A percentile compares a stretch with the other conserved stretches of the same genome.
Evolutionary conservation across 2,888 invertebrate species (phyloP).

Genomic region (Ferrisia virgata): DNA sequence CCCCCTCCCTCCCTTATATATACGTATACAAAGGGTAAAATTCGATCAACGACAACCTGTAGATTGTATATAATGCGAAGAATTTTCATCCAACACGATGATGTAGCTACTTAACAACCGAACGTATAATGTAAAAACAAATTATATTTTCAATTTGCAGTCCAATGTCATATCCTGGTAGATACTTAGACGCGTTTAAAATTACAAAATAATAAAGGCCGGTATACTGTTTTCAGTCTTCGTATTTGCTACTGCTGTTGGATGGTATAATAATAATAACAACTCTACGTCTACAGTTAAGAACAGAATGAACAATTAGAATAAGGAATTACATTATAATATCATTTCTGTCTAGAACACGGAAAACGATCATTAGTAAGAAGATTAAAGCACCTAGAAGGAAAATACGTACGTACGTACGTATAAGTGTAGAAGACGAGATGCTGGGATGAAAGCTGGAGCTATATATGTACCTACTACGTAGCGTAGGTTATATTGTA

Average conservation of each 20-base stretch:
- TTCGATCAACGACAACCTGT: constrained; percentile 3
- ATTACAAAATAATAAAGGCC: constrained; percentile 29
- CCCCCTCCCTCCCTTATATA: no score
- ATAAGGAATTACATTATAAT: constrained; percentile 26
- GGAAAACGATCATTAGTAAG: constrained; percentile 42
- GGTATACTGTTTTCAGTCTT: neutral
- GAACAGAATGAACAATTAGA: constrained; percentile 23
- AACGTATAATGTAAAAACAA: neutral
- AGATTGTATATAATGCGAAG: neutral
- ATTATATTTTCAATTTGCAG: constrained; percentile 25
- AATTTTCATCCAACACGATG: no score
- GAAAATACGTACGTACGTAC: neutral
- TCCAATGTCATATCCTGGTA: neutral
- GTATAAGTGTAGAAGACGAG: neutral
- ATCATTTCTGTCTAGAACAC: constrained; percentile 31
- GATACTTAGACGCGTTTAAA: neutral
- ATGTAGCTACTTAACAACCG: no score
- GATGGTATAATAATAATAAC: neutral
- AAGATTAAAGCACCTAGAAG: constrained; percentile 36
- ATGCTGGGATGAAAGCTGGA: neutral
- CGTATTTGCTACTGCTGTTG: no score
- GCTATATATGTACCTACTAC: no score
- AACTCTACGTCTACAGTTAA: neutral
- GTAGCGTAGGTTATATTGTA: no score
- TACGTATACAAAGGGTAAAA: no score